Evolutionary conservation across 2,888 invertebrate species (phyloP).

Genomic region (Quadroppia sp.): DNA sequence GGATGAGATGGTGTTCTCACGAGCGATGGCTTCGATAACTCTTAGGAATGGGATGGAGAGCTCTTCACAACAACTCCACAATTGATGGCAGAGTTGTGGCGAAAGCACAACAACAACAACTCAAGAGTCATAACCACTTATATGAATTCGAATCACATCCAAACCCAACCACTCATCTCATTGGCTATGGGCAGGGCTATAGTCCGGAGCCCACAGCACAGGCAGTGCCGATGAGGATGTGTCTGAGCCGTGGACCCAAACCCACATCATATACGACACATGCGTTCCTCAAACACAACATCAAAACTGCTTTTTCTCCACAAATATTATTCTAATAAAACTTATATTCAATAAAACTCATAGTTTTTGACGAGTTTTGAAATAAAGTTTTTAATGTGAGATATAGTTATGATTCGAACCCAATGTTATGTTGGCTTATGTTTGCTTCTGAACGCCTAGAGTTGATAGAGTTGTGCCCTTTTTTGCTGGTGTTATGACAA

Average conservation of each 20-base stretch:
- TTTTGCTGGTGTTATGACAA: constrained; percentile 18
- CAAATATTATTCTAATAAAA: constrained; percentile 8
- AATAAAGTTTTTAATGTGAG: background rate
- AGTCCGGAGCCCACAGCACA: background rate
- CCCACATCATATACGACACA: constrained; percentile 23
- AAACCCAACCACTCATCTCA: background rate
- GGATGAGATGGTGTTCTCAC: constrained; percentile 20
- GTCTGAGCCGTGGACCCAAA: background rate
- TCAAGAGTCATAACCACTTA: constrained; percentile 36
- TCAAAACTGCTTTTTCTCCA: background rate
- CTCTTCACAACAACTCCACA: constrained; percentile 15
- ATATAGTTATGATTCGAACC: background rate
- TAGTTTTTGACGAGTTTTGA: background rate
- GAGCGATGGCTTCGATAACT: constrained; percentile 2
- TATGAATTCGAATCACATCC: constrained; percentile 25
- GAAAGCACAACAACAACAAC: constrained; percentile 38
- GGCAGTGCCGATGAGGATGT: constrained; percentile 4
- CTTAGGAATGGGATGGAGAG: constrained; percentile 37
- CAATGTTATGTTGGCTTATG: constrained; percentile 1
- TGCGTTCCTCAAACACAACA: background rate
- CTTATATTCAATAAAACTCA: background rate
- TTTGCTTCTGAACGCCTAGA: background rate
- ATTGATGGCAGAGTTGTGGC: constrained; percentile 24
- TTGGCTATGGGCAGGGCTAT: constrained; percentile 26
- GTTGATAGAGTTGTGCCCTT: constrained; percentile 12